Evolutionary conservation across 2,797 vertebrate genomes (phyloP).

Genomic region (Spondyliosoma cantharus): DNA sequence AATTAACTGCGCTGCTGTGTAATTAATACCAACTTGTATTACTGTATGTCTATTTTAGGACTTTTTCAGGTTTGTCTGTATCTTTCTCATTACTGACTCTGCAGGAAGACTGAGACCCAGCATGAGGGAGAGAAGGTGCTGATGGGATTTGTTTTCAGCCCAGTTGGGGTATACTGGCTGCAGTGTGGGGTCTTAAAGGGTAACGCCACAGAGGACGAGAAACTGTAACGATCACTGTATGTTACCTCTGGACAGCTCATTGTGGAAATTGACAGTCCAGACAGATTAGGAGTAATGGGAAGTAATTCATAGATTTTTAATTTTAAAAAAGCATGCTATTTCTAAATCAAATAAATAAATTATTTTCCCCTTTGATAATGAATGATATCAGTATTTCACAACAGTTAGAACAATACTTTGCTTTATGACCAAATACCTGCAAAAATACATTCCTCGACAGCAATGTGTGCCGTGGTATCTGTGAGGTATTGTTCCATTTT

Average conservation of each 20-base stretch:
- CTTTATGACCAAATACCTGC: not conserved
- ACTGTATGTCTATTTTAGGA: not conserved
- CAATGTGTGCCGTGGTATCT: not conserved
- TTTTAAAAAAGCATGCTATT: too few species aligned
- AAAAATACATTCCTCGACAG: not conserved
- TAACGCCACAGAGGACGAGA: not conserved
- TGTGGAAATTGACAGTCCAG: not conserved
- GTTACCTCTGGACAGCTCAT: not conserved
- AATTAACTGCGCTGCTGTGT: not conserved
- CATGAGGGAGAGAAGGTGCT: slow-evolving; percentile 30
- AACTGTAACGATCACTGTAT: not conserved
- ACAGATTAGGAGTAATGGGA: not conserved
- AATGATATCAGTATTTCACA: not conserved
- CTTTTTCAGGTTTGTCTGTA: not conserved
- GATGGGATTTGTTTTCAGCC: slow-evolving; percentile 36
- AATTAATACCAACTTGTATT: not conserved
- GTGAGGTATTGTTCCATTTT: too few species aligned
- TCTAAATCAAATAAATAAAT: too few species aligned
- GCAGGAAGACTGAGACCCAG: slow-evolving; percentile 16
- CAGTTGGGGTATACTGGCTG: slow-evolving; percentile 17
- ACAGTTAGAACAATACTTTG: not conserved
- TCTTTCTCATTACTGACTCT: slow-evolving; percentile 22
- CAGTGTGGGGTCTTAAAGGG: slow-evolving; percentile 1
- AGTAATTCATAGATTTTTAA: too few species aligned
- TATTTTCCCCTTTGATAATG: not conserved